These are phyloP conservation scores for Tachyglossus aculeatus DNA, from an alignment of 2,797 vertebrate genomes.

Conservation along the genomic window DNA sequence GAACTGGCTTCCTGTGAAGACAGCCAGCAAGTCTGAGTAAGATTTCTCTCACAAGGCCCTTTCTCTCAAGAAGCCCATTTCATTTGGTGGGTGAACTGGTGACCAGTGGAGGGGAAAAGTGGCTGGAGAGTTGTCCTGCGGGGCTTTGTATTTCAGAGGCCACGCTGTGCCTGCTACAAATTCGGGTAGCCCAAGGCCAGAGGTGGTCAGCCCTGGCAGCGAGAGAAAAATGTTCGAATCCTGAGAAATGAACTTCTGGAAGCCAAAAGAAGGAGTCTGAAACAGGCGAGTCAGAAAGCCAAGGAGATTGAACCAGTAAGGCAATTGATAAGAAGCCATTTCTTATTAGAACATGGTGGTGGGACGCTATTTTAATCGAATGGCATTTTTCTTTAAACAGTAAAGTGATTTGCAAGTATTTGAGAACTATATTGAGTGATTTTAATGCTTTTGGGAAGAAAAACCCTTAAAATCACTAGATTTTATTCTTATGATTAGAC, in stretches of 20 bases:
- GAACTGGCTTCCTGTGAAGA: slow-evolving; percentile 67
- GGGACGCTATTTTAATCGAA: slow-evolving; percentile 4
- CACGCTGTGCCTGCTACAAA: not conserved
- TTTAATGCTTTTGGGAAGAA: slow-evolving; percentile 21
- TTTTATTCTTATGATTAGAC: slow-evolving; percentile 8
- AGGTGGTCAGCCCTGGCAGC: slow-evolving; percentile 22
- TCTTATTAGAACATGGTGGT: not conserved
- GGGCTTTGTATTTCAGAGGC: accelerated
- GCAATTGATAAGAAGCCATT: not conserved
- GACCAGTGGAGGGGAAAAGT: slow-evolving; percentile 1
- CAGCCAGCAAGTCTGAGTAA: slow-evolving; percentile 56
- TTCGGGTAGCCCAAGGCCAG: not conserved
- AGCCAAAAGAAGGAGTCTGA: not conserved
- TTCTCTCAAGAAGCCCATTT: slow-evolving; percentile 31
- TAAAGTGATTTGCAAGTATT: not conserved
- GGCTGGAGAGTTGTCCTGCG: not conserved
- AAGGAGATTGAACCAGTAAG: not conserved
- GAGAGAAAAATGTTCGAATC: slow-evolving; percentile 4
- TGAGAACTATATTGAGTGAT: not conserved
- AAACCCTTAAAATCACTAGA: not conserved
- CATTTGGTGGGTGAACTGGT: not conserved
- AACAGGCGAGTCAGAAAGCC: not conserved
- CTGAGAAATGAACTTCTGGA: not conserved
- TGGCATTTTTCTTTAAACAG: slow-evolving; percentile 2
- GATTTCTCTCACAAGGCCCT: slow-evolving; percentile 37